A percentile compares a stretch with the other conserved stretches of the same genome.
phyloP scores from a whole-genome alignment of 2,797 vertebrate genomes.

The Morus bassanus region DNA sequence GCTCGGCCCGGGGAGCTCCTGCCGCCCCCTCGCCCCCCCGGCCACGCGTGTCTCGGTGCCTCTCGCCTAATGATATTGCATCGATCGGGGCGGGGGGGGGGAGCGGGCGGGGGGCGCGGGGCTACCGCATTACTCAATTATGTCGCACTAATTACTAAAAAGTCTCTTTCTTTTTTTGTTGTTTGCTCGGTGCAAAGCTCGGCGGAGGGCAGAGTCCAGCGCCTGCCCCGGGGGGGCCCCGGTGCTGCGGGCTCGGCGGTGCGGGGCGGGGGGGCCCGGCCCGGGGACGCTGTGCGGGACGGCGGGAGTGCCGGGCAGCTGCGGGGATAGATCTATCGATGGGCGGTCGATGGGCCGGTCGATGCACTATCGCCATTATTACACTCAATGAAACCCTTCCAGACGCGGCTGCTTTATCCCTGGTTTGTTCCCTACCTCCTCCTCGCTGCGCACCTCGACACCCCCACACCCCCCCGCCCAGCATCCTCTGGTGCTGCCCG shows the following conservation, averaged over 20 bases:
- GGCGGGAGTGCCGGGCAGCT: background rate
- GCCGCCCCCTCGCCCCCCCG: background rate
- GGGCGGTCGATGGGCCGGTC: slow-evolving; percentile 25
- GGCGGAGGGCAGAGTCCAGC: background rate
- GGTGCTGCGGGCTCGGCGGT: background rate
- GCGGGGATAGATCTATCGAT: slow-evolving; percentile 35
- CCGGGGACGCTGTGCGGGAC: background rate
- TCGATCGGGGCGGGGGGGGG: slow-evolving; percentile 53
- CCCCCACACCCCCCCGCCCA: background rate
- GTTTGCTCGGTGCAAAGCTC: background rate
- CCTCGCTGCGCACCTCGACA: background rate
- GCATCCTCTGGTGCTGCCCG: background rate
- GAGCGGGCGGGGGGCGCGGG: background rate
- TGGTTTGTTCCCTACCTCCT: background rate
- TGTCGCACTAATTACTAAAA: slow-evolving; percentile 77
- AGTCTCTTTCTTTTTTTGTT: background rate
- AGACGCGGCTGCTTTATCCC: background rate
- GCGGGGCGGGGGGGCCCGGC: background rate
- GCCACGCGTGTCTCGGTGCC: slow-evolving; percentile 72
- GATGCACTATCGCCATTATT: slow-evolving; percentile 50
- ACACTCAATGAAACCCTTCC: slow-evolving; percentile 37
- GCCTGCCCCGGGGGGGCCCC: background rate
- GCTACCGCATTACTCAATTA: slow-evolving; percentile 67
- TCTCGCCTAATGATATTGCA: slow-evolving; percentile 76
- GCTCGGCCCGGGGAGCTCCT: background rate